Base-by-base conservation (phyloP, 2,888 invertebrate species). In the Dendrolimus houi region DNA sequence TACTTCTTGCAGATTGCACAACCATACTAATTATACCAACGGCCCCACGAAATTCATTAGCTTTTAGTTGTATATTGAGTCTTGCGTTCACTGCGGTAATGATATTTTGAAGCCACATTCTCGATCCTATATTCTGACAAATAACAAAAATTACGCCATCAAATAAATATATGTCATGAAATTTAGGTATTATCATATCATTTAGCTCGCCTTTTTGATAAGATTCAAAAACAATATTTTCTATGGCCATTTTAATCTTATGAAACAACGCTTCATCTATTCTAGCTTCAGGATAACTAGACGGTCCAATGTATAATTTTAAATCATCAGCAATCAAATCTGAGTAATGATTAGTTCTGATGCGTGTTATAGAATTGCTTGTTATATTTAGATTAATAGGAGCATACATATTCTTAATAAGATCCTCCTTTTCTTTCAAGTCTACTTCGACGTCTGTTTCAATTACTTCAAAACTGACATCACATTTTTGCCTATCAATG, bases 91-190 rank as follows among this genome's bases (percentile, higher is more conserved):
- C 70, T 6, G 59, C 53, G 1, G 60, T 42, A 7, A 88, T 63
- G 1, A 69, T 65, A 0, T 72, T 60, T 58, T 85, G 84, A 1
- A 87, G 76, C 83, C 87, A 87, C 2, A 64, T 52, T 14, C 81
- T 75, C 0, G 88, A 77, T 1, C 58, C 29, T 64, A 79, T 75
- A 57, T 81, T 73, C 8, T 78, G 75, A 52, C 87, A 87, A 9
- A 89, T 88, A 1, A 87, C 75, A 58, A 89, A 89, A 9, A 88
- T 87, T 0, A 87, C 87, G 1, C 89, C 89, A 56, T 89, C 89
- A 56, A 87, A 87, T 29, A 88, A 61, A 57, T 89, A 88, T 61
- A 88, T 79, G 52, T 89, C 88, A 56, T 87, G 84, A 52, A 85
- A 79, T 62, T 76, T 83, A 0, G 87, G 88, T 54, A 81, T 67